Evolutionary conservation across 2,113 vertebrate genomes (phyloP), one percentile per base, ranked within the genome.

Genomic region (Lucifuga dentata): DNA sequence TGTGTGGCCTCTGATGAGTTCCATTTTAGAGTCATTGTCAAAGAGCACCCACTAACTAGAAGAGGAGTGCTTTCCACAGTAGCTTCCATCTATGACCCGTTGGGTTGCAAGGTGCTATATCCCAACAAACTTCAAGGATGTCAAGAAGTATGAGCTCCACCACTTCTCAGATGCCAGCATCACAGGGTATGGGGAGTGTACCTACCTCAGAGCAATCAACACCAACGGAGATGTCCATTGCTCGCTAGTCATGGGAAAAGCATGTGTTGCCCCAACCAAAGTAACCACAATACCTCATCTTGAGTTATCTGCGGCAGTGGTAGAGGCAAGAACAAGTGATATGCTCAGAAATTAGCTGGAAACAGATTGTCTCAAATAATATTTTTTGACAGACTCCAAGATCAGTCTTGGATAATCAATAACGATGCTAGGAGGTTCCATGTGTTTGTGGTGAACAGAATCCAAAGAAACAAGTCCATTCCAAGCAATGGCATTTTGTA

Each of bases 1-100:
- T 3, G 59, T 2, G 13, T 62, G 1, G 23, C 44, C 24, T 65
- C 50, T 26, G 48, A 64, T 41, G 36, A 51, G 8, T 64, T 51
- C 8, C 46, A 64, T n/a, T 64, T 64, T 35, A 61, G 41, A 35
- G 29, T 61, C 2, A 46, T n/a, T 3, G 49, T 53, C 11, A 68
- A 68, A 32, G 40, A 68, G 13, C 19, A 39, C 21, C 41, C 43
- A 29, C 11, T 48, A 8, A 68, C 65, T n/a, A 38, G 52, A 68
- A 65, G 62, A 43, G 33, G 43, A 40, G 43, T 68, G 11, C 16
- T 58, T 15, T 58, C 41, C 12, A 57, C 29, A 19, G 51, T 57
- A 46, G 52, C 40, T 24, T 55, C 63, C 19, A 53, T 66, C n/a
- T 45, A 65, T 8, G 23, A 65, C 7, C 49, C 62, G 0, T 29